phyloP scores from a whole-genome alignment of 92 coral and sea anemone genomes.

The Umimayanthus kanabou region DNA sequence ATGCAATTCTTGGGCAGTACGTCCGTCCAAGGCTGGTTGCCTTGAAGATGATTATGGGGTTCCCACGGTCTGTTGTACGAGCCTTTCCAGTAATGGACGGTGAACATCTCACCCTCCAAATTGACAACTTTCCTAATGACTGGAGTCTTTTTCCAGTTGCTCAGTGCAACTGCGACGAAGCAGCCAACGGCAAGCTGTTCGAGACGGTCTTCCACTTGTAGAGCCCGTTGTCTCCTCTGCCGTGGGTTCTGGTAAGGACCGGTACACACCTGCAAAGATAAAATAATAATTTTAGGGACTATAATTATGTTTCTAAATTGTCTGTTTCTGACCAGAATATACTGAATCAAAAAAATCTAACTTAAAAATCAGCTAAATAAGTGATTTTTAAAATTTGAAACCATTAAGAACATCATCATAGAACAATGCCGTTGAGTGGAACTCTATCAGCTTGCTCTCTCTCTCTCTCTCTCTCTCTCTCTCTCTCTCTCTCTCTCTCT shows the following conservation, averaged over 20 bases:
- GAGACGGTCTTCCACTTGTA: background rate
- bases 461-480: too few relatives aligned
- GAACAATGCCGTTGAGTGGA: too few relatives aligned
- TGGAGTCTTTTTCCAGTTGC: background rate
- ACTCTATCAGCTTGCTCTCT: too few relatives aligned
- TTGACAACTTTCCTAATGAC: background rate
- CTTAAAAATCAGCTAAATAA: too few relatives aligned
- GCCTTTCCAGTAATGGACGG: slow-evolving; percentile 7
- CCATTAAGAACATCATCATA: too few relatives aligned
- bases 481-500: too few relatives aligned
- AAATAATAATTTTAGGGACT: too few relatives aligned
- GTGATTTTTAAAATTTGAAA: too few relatives aligned
- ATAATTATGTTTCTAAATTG: too few relatives aligned
- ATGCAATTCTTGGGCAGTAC: background rate
- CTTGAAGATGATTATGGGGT: background rate
- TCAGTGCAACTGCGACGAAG: slow-evolving; percentile 1
- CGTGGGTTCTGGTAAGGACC: background rate
- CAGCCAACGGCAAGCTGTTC: background rate
- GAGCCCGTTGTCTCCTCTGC: background rate
- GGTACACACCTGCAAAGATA: background rate
- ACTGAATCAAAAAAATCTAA: too few relatives aligned
- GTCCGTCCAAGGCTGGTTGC: slow-evolving; percentile 3
- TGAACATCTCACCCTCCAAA: background rate
- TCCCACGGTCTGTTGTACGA: slow-evolving; percentile 14
- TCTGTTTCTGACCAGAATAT: too few relatives aligned